Base-by-base conservation (phyloP, 2,888 invertebrate species). In the Catotricha subobsoleta region DNA sequence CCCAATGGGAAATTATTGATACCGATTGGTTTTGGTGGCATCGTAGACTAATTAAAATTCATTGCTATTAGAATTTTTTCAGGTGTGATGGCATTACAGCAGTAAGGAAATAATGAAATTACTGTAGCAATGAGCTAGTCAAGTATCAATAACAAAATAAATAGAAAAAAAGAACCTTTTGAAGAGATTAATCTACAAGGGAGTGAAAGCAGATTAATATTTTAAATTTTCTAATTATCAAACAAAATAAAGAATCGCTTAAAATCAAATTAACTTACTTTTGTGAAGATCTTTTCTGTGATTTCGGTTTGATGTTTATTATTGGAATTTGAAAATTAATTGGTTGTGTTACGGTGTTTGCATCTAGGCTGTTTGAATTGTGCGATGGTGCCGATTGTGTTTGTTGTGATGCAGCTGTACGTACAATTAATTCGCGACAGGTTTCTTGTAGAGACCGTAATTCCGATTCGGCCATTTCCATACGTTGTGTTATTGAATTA, bases 401-500 rank as follows among this genome's bases (percentile, higher is more conserved):
- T n/a, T 59, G 57, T 40, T 62, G 60, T 20, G 58, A 54, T 37
- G 59, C 60, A 4, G 64, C 62, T 13, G 65, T 65, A 43, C 64
- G 56, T 39, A 65, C 64, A 44, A 65, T 65, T n/a, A 65, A 43
- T 45, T 74, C 73, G 3, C 76, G 66, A 50, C 80, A 80, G 25
- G 74, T 71, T 44, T 69, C 69, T 57, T 79, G 79, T 43, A 80
- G 60, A 36, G 67, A 67, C 46, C 73, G 69, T 41, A 80, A 62
- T 52, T 80, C 78, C 39, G 66, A 67, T 57, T 79, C 78, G 33
- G 77, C 74, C 43, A 72, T 70, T 50, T 73, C 72, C 58, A 80
- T 68, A 47, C 75, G 70, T 55, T 67, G 62, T 2, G 72, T 67
- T 53, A 79, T 74, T 36, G 71, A 69, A 47, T 67, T 62, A 49